Evolutionary conservation across 2,888 invertebrate species (phyloP).

Genomic region (Campoplex capitator): DNA sequence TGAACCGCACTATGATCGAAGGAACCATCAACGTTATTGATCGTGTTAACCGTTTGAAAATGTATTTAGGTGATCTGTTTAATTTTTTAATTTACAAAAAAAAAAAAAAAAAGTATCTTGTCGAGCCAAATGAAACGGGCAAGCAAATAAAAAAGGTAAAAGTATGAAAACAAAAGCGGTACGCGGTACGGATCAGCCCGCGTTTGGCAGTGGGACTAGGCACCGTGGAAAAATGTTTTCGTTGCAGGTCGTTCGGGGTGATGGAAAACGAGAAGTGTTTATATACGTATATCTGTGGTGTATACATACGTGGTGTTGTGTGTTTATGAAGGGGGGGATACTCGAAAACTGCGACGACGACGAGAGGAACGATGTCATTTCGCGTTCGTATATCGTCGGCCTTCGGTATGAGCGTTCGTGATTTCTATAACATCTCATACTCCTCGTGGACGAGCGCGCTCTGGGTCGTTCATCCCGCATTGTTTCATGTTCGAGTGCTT

Average conservation of each 20-base stretch:
- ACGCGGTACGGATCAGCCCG: conserved; percentile 11
- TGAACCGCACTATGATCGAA: background rate
- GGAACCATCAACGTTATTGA: background rate
- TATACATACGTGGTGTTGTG: background rate
- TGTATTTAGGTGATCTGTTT: background rate
- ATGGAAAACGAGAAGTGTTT: conserved; percentile 30
- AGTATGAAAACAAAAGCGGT: conserved; percentile 26
- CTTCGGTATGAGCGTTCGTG: conserved; percentile 31
- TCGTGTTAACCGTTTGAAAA: background rate
- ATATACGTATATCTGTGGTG: background rate
- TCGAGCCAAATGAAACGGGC: background rate
- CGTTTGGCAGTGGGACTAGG: conserved; percentile 23
- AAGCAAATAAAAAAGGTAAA: conserved; percentile 13
- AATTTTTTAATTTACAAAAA: background rate
- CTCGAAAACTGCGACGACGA: conserved; percentile 45
- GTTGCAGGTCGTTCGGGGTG: background rate
- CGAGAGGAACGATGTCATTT: conserved; percentile 44
- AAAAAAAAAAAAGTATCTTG: background rate
- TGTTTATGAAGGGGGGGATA: background rate
- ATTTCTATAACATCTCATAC: conserved; percentile 42
- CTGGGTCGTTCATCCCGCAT: conserved; percentile 57
- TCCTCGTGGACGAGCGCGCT: conserved; percentile 18
- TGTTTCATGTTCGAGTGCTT: conserved; percentile 58
- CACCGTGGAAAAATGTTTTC: conserved; percentile 40
- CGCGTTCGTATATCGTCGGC: conserved; percentile 28